Conservation (phyloP, 2,888 invertebrate species). For the Celastrina argiolus region DNA sequence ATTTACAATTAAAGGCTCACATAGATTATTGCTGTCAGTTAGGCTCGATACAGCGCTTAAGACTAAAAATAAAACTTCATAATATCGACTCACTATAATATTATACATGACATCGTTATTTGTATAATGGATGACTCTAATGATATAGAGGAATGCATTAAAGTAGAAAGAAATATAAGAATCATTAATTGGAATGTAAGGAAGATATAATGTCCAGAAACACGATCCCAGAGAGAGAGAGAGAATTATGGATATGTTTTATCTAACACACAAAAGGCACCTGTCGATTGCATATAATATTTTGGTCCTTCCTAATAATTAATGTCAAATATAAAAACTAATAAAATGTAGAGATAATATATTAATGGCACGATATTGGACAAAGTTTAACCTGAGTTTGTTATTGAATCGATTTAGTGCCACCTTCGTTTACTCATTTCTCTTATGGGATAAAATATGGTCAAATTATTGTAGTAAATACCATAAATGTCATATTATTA, state of each 20-base stretch:
- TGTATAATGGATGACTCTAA: conserved; percentile 44
- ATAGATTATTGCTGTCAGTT: conserved; percentile 61
- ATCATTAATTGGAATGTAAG: conserved; percentile 73
- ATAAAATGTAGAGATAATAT: conserved; percentile 41
- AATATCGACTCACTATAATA: conserved; percentile 1
- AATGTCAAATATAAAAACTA: conserved; percentile 44
- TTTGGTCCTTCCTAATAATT: conserved; percentile 60
- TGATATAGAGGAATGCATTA: conserved; percentile 59
- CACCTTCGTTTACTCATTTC: conserved; percentile 37
- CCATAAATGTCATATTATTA: conserved; percentile 37
- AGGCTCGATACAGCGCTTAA: conserved; percentile 18
- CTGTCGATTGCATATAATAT: conserved; percentile 44
- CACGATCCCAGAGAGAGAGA: conserved; percentile 36
- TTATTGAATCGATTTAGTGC: conserved; percentile 36
- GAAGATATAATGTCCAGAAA: conserved; percentile 50
- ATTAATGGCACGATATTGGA: conserved; percentile 49
- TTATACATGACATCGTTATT: conserved; percentile 53
- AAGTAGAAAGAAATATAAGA: conserved; percentile 47
- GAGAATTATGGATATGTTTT: conserved; percentile 45
- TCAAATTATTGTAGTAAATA: conserved; percentile 41
- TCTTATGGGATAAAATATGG: conserved; percentile 39
- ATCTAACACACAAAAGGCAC: conserved; percentile 61
- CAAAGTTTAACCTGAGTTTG: conserved; percentile 24
- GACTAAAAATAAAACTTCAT: conserved; percentile 17
- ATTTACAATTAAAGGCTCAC: conserved; percentile 63